phyloP scores from a whole-genome alignment of 2,797 vertebrate genomes.

The Okamejei kenojei region DNA sequence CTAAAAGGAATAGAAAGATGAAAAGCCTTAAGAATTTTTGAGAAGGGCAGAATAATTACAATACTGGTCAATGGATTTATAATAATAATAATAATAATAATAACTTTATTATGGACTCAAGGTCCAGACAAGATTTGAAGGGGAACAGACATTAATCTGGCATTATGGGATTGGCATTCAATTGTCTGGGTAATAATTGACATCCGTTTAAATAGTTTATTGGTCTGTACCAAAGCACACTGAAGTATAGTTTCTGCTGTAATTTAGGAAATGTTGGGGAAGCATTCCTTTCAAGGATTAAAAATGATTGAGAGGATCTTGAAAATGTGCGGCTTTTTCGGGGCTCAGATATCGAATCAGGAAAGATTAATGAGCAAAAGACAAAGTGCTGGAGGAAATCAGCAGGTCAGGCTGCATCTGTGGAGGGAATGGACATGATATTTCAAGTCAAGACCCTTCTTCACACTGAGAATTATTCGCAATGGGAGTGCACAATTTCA shows the following conservation, averaged over 20 bases:
- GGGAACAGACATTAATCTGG: not conserved
- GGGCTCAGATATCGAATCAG: not conserved
- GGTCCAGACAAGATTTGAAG: too few relatives aligned
- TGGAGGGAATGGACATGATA: too few relatives aligned
- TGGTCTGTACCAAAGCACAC: too few relatives aligned
- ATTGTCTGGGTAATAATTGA: too few relatives aligned
- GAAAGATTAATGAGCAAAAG: not conserved
- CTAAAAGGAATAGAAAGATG: not conserved
- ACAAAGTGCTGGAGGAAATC: too few relatives aligned
- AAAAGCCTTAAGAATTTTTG: not conserved
- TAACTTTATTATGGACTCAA: too few relatives aligned
- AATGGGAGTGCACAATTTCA: not conserved
- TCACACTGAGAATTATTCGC: not conserved
- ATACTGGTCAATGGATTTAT: not conserved
- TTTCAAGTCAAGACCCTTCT: too few relatives aligned
- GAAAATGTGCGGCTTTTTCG: not conserved
- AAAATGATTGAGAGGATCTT: not conserved
- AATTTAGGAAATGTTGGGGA: not conserved
- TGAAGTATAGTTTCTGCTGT: too few relatives aligned
- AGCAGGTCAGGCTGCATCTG: too few relatives aligned
- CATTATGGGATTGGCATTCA: not conserved
- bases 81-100: too few relatives aligned
- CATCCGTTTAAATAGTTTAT: too few relatives aligned
- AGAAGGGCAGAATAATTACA: not conserved
- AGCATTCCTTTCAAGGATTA: not conserved